Percentiles rank a stretch among this genome's conserved stretches.
phyloP scores from a whole-genome alignment of 2,888 invertebrate genomes.

The Romanomermis culicivorax region DNA sequence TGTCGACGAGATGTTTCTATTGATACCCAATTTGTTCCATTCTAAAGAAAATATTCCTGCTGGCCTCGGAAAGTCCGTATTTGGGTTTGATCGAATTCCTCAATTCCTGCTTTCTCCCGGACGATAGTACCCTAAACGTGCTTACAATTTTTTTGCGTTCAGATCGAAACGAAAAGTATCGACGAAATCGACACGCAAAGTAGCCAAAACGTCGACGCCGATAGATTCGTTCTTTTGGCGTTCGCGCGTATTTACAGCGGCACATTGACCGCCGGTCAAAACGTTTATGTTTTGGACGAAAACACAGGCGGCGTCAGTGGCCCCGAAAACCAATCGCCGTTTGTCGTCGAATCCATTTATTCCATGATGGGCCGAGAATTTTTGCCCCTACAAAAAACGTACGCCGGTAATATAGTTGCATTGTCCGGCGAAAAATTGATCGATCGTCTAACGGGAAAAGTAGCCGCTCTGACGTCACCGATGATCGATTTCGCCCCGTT shows the following conservation, averaged over 20 bases:
- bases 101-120: no score
- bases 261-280: conserved; percentile 48
- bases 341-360: conserved; percentile 38
- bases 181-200: neutral
- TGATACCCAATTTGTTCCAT: no score
- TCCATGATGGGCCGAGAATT: conserved; percentile 79
- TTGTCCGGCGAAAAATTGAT: conserved; percentile 53
- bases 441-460: conserved; percentile 40
- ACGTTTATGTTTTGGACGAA: conserved; percentile 60
- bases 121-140: no score
- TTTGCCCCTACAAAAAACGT: conserved; percentile 50
- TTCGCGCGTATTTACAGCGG: conserved; percentile 85
- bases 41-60: no score
- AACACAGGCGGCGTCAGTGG: neutral
- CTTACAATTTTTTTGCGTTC: no score
- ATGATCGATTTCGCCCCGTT: no score
- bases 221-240: conserved; percentile 49
- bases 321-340: conserved; percentile 40
- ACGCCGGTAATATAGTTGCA: conserved; percentile 60
- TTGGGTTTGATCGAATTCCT: no score
- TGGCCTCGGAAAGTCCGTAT: no score
- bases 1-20: no score
- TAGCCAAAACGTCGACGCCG: neutral
- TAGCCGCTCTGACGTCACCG: conserved; percentile 66
- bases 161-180: neutral